Conservation (phyloP, 1,140 invertebrate genomes). For the Drosophila aff. region DNA sequence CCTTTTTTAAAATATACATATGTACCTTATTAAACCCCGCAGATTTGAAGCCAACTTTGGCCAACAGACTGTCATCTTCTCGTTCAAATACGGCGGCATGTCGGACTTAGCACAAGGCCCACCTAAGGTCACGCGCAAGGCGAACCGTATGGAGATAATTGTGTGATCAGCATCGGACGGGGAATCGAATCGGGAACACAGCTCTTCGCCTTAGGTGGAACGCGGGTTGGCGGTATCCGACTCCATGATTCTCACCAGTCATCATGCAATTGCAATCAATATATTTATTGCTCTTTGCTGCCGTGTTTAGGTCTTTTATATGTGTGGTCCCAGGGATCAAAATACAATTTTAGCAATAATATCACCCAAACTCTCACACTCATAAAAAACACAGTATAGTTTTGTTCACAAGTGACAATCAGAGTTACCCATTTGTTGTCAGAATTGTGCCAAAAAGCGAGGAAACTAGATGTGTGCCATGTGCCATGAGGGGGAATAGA, state of each 20-base stretch:
- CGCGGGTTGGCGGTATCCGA: slow-evolving; percentile 24
- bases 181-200: slow-evolving; percentile 13
- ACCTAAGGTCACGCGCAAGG: slow-evolving; percentile 89
- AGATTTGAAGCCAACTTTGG: slow-evolving; percentile 94
- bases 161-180: slow-evolving; percentile 86
- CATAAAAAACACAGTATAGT: slow-evolving; percentile 22
- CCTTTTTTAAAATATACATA: too few relatives aligned
- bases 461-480: slow-evolving; percentile 47
- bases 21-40: slow-evolving; percentile 4
- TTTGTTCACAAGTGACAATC: slow-evolving; percentile 78
- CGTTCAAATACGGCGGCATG: slow-evolving; percentile 90
- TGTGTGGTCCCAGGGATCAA: slow-evolving; percentile 70
- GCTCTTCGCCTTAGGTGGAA: slow-evolving; percentile 19
- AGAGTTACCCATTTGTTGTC: slow-evolving; percentile 69
- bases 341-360: slow-evolving; percentile 72
- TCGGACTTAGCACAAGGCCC: slow-evolving; percentile 89
- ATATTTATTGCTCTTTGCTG: slow-evolving; percentile 28
- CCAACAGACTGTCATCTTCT: slow-evolving; percentile 91
- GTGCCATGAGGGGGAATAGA: slow-evolving; percentile 19
- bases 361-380: slow-evolving; percentile 28
- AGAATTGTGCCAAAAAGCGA: slow-evolving; percentile 67
- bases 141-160: slow-evolving; percentile 92
- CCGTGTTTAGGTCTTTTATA: slow-evolving; percentile 41
- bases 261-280: slow-evolving; percentile 39
- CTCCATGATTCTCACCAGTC: slow-evolving; percentile 43